Base-by-base conservation (phyloP, 1,140 invertebrate genomes). In the Oscheius sp. region DNA sequence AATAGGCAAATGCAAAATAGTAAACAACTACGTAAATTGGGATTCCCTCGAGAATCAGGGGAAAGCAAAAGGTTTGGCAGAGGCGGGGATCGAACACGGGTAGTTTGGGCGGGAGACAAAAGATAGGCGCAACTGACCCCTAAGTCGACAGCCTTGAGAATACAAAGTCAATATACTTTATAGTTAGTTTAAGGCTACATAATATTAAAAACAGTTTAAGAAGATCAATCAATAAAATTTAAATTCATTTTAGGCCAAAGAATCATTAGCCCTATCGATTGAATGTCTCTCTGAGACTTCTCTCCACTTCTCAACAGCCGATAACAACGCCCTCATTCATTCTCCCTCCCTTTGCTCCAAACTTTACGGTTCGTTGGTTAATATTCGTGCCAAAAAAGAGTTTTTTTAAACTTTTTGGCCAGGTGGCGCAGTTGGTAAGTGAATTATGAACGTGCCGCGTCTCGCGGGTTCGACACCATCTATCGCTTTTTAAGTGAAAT, bases 201-300 rank as follows among this genome's bases (percentile, higher is more conserved):
- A n/a, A n/a, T n/a, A n/a, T n/a, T n/a, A n/a, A n/a, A n/a, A n/a
- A n/a, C n/a, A n/a, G n/a, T n/a, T n/a, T n/a, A n/a, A n/a, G n/a
- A n/a, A n/a, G n/a, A n/a, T n/a, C n/a, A n/a, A n/a, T n/a, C n/a
- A n/a, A n/a, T n/a, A n/a, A n/a, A n/a, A n/a, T n/a, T n/a, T n/a
- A n/a, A n/a, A n/a, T n/a, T n/a, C n/a, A n/a, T 42, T 55, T 55
- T 23, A 55, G 49, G 4, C 28, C 49, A 20, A 7, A 4, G 67
- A 68, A n/a, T 38, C 67, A 15, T 42, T 55, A 4, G 35, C 36
- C 0, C 55, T 68, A 15, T 59, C 67, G 13, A 18, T 71, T 20
- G 58, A 58, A 65, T 71, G 69, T 38, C 58, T 71, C 15, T 71
- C 69, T 2, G 52, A 71, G 18, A 52, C 45, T 45, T 71, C 69